Percentiles rank a stretch among this genome's conserved stretches.
phyloP scores from a whole-genome alignment of 1,140 invertebrate genomes.

The Wiebesia pumilae region DNA sequence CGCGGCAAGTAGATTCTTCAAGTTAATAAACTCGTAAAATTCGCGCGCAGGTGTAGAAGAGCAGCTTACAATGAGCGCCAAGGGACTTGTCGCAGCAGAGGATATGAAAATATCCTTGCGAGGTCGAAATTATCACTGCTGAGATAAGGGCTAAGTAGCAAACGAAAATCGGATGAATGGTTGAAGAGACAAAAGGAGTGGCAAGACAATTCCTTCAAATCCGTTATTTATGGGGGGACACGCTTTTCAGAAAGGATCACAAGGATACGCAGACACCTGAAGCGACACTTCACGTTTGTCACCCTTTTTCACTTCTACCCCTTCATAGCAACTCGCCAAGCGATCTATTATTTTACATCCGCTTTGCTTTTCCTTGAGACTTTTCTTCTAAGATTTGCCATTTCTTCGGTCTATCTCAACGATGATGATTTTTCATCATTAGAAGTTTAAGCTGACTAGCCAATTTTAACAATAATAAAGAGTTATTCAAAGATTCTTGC shows the following conservation, averaged over 20 bases:
- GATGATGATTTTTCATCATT: background rate
- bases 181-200: background rate
- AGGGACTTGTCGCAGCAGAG: background rate
- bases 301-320: background rate
- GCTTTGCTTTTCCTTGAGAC: background rate
- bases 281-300: background rate
- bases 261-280: constrained; percentile 18
- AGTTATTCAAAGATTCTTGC: background rate
- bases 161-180: constrained; percentile 31
- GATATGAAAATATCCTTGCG: background rate
- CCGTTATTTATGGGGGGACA: constrained; percentile 29
- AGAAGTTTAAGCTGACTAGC: background rate
- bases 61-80: background rate
- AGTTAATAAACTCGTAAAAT: constrained; percentile 29
- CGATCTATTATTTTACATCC: constrained; percentile 24
- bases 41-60: constrained; percentile 24
- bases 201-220: constrained; percentile 15
- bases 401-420: background rate
- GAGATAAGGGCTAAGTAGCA: constrained; percentile 28
- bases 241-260: constrained; percentile 30
- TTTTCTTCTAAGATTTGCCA: background rate
- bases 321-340: background rate
- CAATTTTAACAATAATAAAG: background rate
- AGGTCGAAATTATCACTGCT: constrained; percentile 33
- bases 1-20: background rate